Evolutionary conservation across 2,113 vertebrate genomes (phyloP).

Genomic region (Diadophis punctatus): DNA sequence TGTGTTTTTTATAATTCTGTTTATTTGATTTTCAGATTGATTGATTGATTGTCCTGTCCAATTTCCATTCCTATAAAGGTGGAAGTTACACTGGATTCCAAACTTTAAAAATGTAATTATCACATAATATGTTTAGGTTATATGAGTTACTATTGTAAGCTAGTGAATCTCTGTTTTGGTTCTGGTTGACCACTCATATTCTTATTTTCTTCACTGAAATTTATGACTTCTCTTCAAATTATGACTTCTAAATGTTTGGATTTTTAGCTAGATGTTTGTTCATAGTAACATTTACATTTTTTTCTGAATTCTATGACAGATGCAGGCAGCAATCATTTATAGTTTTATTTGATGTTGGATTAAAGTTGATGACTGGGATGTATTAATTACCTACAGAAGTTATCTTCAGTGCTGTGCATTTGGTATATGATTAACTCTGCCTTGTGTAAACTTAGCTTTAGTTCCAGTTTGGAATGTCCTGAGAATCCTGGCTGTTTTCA

Average conservation of each 20-base stretch:
- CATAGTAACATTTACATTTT: not conserved
- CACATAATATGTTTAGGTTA: not conserved
- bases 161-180: not conserved
- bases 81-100: not conserved
- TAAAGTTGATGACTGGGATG: not conserved
- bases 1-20: not conserved
- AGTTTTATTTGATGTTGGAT: not conserved
- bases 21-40: not conserved
- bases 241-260: not conserved
- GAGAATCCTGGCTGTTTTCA: not conserved
- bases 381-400: not conserved
- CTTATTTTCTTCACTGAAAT: not conserved
- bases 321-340: not conserved
- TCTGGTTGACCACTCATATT: not conserved
- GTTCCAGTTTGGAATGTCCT: not conserved
- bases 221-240: not conserved
- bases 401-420: not conserved
- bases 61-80: not conserved
- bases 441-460: not conserved
- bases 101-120: not conserved
- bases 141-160: not conserved
- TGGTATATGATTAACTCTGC: not conserved
- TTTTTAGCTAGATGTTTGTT: not conserved
- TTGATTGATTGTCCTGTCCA: not conserved
- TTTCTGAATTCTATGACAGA: not conserved